Percentiles rank a stretch among this genome's conserved stretches.
These are phyloP conservation scores for Varanus komodoensis DNA, from an alignment of 2,113 vertebrate genomes.

Conservation along the genomic window DNA sequence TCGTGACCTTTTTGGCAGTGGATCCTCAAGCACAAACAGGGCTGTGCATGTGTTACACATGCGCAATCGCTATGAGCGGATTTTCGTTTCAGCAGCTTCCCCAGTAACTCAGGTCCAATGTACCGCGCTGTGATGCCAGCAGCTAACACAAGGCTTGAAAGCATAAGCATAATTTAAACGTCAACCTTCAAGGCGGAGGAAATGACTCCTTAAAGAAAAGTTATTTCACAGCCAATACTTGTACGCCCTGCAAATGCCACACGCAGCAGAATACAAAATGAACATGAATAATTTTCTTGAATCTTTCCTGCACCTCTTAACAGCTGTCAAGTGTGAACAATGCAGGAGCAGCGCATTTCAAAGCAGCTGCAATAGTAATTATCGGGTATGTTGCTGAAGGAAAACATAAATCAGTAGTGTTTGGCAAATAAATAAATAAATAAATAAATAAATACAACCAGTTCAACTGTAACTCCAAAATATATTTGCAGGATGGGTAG, in stretches of 20 bases:
- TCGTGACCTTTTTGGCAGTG: neutral
- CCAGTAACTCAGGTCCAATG: neutral
- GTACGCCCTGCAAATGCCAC: neutral
- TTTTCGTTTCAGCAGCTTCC: neutral
- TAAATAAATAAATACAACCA: neutral
- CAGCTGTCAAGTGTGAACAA: neutral
- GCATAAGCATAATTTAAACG: neutral
- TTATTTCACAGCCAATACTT: constrained; percentile 1
- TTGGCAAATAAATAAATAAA: neutral
- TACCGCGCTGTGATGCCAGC: neutral
- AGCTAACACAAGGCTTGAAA: neutral
- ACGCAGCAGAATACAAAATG: neutral
- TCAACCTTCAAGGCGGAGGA: neutral
- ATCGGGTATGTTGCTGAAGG: accelerated
- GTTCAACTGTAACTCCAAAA: neutral
- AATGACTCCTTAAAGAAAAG: neutral
- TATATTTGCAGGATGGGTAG: neutral
- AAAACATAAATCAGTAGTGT: neutral
- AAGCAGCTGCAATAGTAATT: neutral
- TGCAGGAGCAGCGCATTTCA: neutral
- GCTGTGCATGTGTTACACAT: neutral
- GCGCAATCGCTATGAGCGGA: neutral
- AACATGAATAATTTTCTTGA: neutral
- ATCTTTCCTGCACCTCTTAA: neutral
- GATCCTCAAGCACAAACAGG: neutral